These are phyloP conservation scores for Poecilus cupreus DNA, from an alignment of 2,888 invertebrate genomes.

Conservation along the genomic window DNA sequence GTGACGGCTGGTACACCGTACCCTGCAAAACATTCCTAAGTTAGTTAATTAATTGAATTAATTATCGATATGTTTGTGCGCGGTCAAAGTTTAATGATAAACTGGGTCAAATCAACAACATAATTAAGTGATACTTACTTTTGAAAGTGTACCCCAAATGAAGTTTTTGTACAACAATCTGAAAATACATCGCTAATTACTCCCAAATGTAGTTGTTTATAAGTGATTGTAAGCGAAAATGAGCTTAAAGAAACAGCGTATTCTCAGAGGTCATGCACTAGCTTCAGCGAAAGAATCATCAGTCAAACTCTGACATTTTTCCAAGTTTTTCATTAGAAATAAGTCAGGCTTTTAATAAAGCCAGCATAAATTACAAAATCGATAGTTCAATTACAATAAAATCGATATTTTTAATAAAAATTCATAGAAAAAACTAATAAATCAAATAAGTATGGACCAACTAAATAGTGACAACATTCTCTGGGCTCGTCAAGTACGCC, in stretches of 20 bases:
- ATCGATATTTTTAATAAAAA: constrained; percentile 62
- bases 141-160: neutral
- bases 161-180: neutral
- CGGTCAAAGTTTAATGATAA: neutral
- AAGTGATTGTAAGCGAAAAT: no score
- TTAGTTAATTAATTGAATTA: neutral
- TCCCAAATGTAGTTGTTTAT: no score
- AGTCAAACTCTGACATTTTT: neutral
- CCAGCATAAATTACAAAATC: constrained; percentile 32
- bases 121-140: neutral
- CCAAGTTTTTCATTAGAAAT: neutral
- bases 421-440: constrained; percentile 67
- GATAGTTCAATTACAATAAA: constrained; percentile 61
- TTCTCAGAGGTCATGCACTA: no score
- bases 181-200: neutral
- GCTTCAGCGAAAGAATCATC: neutral
- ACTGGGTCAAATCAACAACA: neutral
- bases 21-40: no score
- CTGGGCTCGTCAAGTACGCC: constrained; percentile 51
- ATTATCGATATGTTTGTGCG: neutral
- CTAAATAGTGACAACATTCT: constrained; percentile 69
- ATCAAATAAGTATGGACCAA: constrained; percentile 70
- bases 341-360: neutral
- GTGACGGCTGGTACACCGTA: no score
- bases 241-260: no score